Percentiles rank a stretch among this genome's conserved stretches.
Conservation (phyloP, 30 jellyfish, hydroid and myxozoan species). For the Thelohanellus kitauei region DNA sequence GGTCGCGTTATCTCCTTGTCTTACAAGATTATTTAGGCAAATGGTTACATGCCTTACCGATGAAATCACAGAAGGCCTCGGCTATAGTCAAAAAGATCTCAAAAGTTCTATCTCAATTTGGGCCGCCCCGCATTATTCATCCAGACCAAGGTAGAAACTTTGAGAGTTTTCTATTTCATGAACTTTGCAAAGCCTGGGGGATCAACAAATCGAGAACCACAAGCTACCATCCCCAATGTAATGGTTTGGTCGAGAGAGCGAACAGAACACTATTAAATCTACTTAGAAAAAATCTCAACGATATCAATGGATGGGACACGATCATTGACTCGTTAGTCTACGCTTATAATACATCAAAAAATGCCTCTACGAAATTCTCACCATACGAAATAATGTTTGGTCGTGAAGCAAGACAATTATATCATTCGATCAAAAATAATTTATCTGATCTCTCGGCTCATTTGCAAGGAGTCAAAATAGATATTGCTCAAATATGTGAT, state of each 20-base stretch:
- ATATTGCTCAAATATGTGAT: too few species aligned
- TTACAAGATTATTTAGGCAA: too few species aligned
- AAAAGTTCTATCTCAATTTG: too few species aligned
- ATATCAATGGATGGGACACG: slow-evolving; percentile 1
- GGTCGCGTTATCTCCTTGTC: too few species aligned
- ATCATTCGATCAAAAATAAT: too few species aligned
- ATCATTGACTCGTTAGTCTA: slow-evolving; percentile 12
- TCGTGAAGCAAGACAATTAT: slow-evolving; percentile 15
- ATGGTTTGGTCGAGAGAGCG: slow-evolving; percentile 1
- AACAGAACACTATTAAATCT: not conserved
- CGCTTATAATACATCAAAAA: slow-evolving; percentile 10
- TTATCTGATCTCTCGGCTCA: too few species aligned
- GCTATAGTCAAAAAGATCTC: too few species aligned
- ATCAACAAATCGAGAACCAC: not conserved
- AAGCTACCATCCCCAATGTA: not conserved
- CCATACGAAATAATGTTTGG: slow-evolving; percentile 19
- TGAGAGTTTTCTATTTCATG: not conserved
- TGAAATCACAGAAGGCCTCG: too few species aligned
- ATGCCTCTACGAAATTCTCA: slow-evolving; percentile 13
- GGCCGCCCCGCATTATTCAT: too few species aligned
- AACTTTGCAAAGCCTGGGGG: not conserved
- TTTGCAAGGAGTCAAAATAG: too few species aligned
- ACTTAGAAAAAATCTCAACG: not conserved
- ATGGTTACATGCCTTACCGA: too few species aligned
- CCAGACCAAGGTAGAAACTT: too few species aligned